Base-by-base conservation (phyloP, 2,113 vertebrate species). In the Seriola aureovittata region DNA sequence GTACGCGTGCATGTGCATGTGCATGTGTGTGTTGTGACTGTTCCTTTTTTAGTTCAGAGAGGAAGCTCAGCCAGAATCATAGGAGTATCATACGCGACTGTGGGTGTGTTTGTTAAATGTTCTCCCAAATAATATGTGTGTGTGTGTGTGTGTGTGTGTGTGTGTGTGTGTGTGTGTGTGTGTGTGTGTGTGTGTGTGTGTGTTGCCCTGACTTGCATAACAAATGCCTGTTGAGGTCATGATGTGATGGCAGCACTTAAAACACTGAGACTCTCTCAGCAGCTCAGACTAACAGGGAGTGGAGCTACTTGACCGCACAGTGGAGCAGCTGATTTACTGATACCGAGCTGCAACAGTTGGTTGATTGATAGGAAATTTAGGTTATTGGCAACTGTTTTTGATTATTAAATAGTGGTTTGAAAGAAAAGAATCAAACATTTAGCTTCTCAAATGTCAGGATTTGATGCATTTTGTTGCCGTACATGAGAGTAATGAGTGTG, bases 31-130 rank as follows among this genome's bases (percentile, higher is more conserved):
- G 74, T 73, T 73, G 62, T 25, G 57, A 19, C 59, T 40, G 62
- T 85, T 88, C 70, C 89, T 86, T 83, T 86, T 93, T 88, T 91
- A 89, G 85, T 21, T 64, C 50, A 21, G 38, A 58, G 48, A 58
- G 81, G 78, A 88, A 91, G 85, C 59, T 78, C 63, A 19, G 19
- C 21, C 81, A 80, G 63, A 71, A 84, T 90, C 85, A 78, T 17
- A 78, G 72, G 81, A 65, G 64, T 74, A 82, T 84, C 60, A 62
- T 75, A 75, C 55, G 32, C 69, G 58, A 25, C 80, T 80, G 63
- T 69, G 71, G 40, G 14, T 62, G 68, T 67, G 73, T 82, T 82
- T 80, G 63, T 77, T 66, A 62, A 78, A 66, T 16, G 23, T 23
- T 69, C 17, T 12, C 38, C 17, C 9, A 60, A 62, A 5, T 34